Base-by-base conservation (phyloP, 2,113 vertebrate species). In the Labrus mixtus region DNA sequence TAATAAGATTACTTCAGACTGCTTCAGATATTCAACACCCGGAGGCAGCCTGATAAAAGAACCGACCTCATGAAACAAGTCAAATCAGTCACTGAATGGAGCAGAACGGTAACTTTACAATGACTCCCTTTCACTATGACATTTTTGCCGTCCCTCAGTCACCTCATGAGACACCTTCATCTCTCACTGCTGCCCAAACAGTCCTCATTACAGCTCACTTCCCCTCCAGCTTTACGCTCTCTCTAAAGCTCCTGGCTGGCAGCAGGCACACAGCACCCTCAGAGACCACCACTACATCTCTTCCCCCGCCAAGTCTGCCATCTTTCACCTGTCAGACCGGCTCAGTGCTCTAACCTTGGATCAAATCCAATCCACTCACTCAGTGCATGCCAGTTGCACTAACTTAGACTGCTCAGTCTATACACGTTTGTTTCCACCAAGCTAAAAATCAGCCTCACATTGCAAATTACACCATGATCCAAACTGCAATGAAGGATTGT, bases 301-400 rank as follows among this genome's bases (percentile, higher is more conserved):
- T 68, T 84, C 74, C 62, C 73, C 1, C 23, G 73, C 82, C 73
- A 76, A 84, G 64, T 29, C 76, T 76, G 78, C 76, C 81, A 85
- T 91, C 83, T 73, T 61, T 89, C 84, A 89, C 86, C 84, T 87
- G 87, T 88, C 89, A 90, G 62, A 19, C 82, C 50, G 65, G 56
- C 87, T 83, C 81, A 76, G 29, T 15, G 55, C 68, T 11, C 74
- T 63, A 78, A 84, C 87, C 85, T 79, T 87, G 84, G 85, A 81
- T 50, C 41, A 13, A 72, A 48, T 85, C 90, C 87, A 87, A 71
- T 58, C 76, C 78, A 57, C 73, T 90, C 84, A 73, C 46, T 87
- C 82, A 55, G 50, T 55, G 29, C 23, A 39, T 29, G 69, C 76
- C 55, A 2, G 3, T 63, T 77, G 70, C 73, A 55, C 78, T 68